Evolutionary conservation across 2,797 vertebrate genomes (phyloP).

Genomic region (Streptopelia turtur): DNA sequence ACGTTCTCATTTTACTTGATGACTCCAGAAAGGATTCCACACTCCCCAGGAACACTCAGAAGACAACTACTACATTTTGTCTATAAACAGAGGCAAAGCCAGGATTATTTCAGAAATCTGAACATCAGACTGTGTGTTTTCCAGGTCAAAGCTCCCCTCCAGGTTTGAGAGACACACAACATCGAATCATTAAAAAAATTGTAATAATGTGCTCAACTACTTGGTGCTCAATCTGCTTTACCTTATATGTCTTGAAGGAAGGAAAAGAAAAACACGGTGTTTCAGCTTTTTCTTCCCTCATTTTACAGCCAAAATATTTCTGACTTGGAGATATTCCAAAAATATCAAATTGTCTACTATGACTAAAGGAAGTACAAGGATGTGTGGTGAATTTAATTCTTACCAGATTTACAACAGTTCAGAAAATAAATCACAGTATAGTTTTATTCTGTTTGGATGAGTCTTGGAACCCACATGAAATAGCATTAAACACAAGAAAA

Average conservation of each 20-base stretch:
- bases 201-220: neutral
- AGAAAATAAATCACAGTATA: neutral
- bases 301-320: neutral
- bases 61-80: neutral
- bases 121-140: neutral
- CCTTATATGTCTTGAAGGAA: neutral
- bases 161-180: neutral
- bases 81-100: neutral
- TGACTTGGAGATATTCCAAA: neutral
- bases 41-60: neutral
- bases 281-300: neutral
- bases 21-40: neutral
- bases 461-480: neutral
- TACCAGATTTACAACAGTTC: neutral
- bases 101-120: neutral
- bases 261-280: neutral
- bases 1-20: neutral
- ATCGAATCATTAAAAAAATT: neutral
- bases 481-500: neutral
- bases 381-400: neutral
- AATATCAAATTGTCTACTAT: neutral
- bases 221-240: neutral
- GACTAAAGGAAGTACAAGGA: neutral
- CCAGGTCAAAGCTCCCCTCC: neutral
- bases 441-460: neutral